Conservation (phyloP, 2,888 invertebrate species). For the Drosophila kambysellisi region DNA sequence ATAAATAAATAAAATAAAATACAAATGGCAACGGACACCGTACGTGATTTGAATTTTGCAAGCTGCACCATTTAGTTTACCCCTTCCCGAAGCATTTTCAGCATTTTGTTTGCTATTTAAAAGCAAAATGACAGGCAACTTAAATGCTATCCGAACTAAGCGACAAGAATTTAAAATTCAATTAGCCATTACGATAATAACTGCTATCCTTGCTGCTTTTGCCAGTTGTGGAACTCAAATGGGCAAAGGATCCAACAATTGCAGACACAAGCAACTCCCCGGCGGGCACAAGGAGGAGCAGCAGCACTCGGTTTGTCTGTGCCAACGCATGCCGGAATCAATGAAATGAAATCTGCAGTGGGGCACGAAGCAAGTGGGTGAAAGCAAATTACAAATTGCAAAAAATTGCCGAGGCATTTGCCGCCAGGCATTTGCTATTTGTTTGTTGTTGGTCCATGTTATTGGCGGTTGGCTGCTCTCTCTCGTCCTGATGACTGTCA, state of each 20-base stretch:
- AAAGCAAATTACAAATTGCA: slow-evolving; percentile 62
- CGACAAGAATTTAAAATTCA: slow-evolving; percentile 43
- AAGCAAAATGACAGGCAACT: slow-evolving; percentile 17
- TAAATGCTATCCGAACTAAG: slow-evolving; percentile 17
- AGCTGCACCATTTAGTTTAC: slow-evolving; percentile 16
- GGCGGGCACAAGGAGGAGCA: slow-evolving; percentile 1
- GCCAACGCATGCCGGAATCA: slow-evolving; percentile 26
- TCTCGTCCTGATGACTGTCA: slow-evolving; percentile 51
- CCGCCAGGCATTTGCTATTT: slow-evolving; percentile 15
- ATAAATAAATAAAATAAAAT: slow-evolving; percentile 29
- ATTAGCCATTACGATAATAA: slow-evolving; percentile 50
- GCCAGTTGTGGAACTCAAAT: slow-evolving; percentile 12
- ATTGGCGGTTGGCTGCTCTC: slow-evolving; percentile 20
- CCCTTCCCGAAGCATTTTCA: neutral
- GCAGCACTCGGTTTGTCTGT: neutral
- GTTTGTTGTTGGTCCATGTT: slow-evolving; percentile 17
- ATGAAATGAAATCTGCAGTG: slow-evolving; percentile 53
- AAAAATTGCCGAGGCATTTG: slow-evolving; percentile 43
- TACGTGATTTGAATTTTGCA: slow-evolving; percentile 73
- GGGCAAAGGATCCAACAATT: neutral
- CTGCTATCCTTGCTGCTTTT: slow-evolving; percentile 14
- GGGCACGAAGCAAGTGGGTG: slow-evolving; percentile 44
- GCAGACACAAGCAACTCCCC: slow-evolving; percentile 4
- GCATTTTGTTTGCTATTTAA: slow-evolving; percentile 44
- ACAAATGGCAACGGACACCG: slow-evolving; percentile 62